phyloP scores from a whole-genome alignment of 2,888 invertebrate genomes.

The Diloba caeruleocephala region DNA sequence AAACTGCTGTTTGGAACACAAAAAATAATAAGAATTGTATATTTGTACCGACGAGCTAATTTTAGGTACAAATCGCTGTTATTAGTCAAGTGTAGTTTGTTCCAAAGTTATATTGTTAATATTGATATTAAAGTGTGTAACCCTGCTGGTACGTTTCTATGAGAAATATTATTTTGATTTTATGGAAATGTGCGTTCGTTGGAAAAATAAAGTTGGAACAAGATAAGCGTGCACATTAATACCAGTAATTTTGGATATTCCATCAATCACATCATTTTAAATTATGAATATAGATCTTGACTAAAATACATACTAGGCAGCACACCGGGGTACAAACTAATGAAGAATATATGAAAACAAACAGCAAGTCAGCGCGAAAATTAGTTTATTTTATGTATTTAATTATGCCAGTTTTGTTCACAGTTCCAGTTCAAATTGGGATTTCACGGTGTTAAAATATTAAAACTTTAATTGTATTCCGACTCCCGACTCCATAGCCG shows the following conservation, averaged over 20 bases:
- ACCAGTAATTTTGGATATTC: background rate
- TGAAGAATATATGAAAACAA: constrained; percentile 21
- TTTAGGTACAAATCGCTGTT: constrained; percentile 39
- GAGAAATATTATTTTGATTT: background rate
- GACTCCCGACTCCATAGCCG: constrained; percentile 73
- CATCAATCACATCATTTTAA: too few species aligned
- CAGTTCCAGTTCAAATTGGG: constrained; percentile 67
- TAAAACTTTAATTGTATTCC: constrained; percentile 85
- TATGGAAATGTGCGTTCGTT: too few species aligned
- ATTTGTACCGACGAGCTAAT: constrained; percentile 57
- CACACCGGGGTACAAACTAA: constrained; percentile 14
- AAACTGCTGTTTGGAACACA: constrained; percentile 73
- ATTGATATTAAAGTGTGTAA: background rate
- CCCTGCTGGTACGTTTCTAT: background rate
- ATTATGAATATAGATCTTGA: too few species aligned
- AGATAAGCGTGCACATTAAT: too few species aligned
- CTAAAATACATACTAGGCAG: background rate
- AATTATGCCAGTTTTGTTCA: constrained; percentile 62
- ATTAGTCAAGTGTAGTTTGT: constrained; percentile 31
- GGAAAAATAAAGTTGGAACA: too few species aligned
- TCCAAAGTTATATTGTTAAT: constrained; percentile 22
- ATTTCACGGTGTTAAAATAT: constrained; percentile 79
- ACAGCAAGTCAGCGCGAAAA: constrained; percentile 37
- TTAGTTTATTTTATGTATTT: constrained; percentile 65
- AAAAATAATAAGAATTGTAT: constrained; percentile 71